phyloP scores from a whole-genome alignment of 1,140 invertebrate species.

The Pissodes strobi region DNA sequence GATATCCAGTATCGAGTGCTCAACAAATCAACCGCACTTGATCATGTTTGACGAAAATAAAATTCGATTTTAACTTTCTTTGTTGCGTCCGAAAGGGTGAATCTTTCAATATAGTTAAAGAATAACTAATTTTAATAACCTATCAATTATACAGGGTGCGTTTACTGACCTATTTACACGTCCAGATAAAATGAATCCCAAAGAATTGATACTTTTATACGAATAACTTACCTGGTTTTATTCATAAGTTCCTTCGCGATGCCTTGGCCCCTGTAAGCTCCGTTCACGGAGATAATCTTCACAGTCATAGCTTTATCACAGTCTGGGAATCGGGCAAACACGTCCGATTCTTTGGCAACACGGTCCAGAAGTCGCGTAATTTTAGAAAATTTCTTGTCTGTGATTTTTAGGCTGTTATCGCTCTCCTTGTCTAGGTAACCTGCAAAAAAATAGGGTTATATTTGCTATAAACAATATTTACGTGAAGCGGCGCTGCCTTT shows the following conservation, averaged over 20 bases:
- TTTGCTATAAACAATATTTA: too few relatives aligned
- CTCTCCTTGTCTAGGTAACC: conserved; percentile 36
- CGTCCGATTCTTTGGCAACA: conserved; percentile 61
- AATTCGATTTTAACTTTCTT: too few relatives aligned
- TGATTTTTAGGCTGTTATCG: conserved; percentile 58
- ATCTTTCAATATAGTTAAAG: too few relatives aligned
- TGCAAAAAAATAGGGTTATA: background rate
- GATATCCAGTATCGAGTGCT: too few relatives aligned
- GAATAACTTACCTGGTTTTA: conserved; percentile 63
- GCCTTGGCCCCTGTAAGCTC: conserved; percentile 66
- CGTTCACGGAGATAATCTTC: conserved; percentile 69
- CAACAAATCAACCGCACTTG: too few relatives aligned
- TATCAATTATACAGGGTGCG: too few relatives aligned
- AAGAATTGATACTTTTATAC: too few relatives aligned
- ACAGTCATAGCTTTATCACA: conserved; percentile 64
- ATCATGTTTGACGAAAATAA: too few relatives aligned
- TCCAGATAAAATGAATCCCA: too few relatives aligned
- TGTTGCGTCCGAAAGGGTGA: too few relatives aligned
- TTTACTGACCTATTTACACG: too few relatives aligned
- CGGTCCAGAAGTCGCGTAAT: conserved; percentile 65
- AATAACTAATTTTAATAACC: too few relatives aligned
- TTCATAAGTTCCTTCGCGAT: conserved; percentile 67
- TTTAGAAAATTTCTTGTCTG: conserved; percentile 65
- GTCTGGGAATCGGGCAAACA: conserved; percentile 62
- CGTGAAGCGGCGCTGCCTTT: background rate